Percentiles rank a stretch among this genome's conserved stretches.
Conservation (phyloP, 1,140 invertebrate species). For the Solenopsis invicta region DNA sequence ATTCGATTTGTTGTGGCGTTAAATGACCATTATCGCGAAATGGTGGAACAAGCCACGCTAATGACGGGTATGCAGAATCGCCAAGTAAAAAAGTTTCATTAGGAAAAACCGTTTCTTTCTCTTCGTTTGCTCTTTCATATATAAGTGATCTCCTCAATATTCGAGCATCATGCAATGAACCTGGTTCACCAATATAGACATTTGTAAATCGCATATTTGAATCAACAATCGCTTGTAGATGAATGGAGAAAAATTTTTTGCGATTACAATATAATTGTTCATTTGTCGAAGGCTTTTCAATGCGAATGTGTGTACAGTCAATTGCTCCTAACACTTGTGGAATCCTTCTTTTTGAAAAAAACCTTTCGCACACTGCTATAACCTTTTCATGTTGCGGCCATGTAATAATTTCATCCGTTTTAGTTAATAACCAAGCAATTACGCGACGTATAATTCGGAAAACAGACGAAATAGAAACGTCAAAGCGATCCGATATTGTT, state of each 20-base stretch:
- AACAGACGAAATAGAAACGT: background rate
- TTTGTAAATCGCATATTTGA: background rate
- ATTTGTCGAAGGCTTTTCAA: background rate
- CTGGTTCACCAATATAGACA: background rate
- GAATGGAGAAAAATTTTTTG: background rate
- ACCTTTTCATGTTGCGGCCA: background rate
- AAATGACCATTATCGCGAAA: background rate
- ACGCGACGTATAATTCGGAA: background rate
- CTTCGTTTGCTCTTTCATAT: background rate
- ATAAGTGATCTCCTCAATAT: background rate
- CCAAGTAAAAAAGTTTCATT: background rate
- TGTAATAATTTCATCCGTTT: background rate
- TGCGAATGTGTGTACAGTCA: background rate
- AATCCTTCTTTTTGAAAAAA: background rate
- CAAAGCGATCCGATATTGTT: background rate
- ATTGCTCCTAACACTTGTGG: background rate
- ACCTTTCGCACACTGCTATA: background rate
- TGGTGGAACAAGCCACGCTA: background rate
- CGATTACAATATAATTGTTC: background rate
- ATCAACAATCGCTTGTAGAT: background rate
- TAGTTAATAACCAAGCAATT: background rate
- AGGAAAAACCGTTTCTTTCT: background rate
- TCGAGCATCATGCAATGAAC: background rate
- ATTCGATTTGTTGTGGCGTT: background rate
- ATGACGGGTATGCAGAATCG: conserved; percentile 1